phyloP scores from a whole-genome alignment of 2,113 vertebrate species.

The Coryphaenoides rupestris region DNA sequence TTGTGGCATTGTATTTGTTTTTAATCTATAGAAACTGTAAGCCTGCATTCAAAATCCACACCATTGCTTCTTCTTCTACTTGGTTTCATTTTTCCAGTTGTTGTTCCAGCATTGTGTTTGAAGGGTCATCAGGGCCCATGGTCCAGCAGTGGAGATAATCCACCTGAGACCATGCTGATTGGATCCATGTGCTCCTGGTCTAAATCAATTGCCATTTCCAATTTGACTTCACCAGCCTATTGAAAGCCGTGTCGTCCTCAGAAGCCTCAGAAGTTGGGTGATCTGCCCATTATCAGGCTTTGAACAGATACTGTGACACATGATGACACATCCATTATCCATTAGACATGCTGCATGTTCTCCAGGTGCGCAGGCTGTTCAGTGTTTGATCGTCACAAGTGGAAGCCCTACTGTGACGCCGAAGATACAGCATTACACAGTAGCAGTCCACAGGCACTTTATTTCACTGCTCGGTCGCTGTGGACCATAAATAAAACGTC shows the following conservation, averaged over 20 bases:
- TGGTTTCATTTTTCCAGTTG: no score
- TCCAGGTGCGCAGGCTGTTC: not conserved
- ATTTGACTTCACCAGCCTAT: not conserved
- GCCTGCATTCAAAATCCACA: no score
- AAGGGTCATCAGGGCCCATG: no score
- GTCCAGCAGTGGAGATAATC: not conserved
- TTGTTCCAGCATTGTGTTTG: no score
- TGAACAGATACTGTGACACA: slow-evolving; percentile 31
- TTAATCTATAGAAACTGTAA: no score
- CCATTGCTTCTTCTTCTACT: no score
- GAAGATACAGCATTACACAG: slow-evolving; percentile 16
- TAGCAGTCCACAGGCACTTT: slow-evolving; percentile 16
- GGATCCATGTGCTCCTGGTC: slow-evolving; percentile 10
- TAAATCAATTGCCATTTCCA: no score
- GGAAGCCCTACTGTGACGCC: not conserved
- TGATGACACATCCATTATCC: not conserved
- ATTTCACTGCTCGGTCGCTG: slow-evolving; percentile 35
- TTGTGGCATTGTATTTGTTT: no score
- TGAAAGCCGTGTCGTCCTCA: slow-evolving; percentile 11
- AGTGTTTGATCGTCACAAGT: not conserved
- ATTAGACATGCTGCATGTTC: not conserved
- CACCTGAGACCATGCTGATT: slow-evolving; percentile 27
- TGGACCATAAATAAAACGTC: slow-evolving; percentile 64
- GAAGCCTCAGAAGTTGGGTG: slow-evolving; percentile 18
- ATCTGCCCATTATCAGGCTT: slow-evolving; percentile 37